Evolutionary conservation across 2,797 vertebrate species (phyloP).

Genomic region (Chiropotes sagulatus): DNA sequence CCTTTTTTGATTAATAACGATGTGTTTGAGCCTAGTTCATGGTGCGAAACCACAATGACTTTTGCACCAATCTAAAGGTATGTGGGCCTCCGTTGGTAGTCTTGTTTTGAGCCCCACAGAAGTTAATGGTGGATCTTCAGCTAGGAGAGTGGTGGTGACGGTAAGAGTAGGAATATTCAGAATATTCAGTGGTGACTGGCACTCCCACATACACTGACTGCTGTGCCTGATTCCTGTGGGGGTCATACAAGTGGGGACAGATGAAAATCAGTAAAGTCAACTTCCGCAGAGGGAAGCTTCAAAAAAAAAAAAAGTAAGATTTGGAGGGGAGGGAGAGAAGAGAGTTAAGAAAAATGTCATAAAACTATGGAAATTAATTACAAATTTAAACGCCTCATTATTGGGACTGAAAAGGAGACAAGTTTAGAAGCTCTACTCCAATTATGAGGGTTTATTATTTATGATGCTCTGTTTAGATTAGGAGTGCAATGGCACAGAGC

Average conservation of each 20-base stretch:
- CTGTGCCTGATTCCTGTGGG: background rate
- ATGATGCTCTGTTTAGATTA: background rate
- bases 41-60: background rate
- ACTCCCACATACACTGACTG: too few species aligned
- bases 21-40: background rate
- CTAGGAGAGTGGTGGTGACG: background rate
- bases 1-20: background rate
- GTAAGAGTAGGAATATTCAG: background rate
- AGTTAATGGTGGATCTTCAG: background rate
- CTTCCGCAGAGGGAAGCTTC: background rate
- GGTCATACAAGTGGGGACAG: background rate
- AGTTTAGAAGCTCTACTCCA: background rate
- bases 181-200: background rate
- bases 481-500: background rate
- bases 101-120: background rate
- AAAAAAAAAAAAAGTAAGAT: background rate
- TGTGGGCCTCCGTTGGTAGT: background rate
- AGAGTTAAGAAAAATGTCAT: background rate
- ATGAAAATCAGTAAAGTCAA: background rate
- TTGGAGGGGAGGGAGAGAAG: background rate
- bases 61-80: background rate
- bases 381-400: background rate
- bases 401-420: conserved; percentile 19
- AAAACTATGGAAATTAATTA: background rate
- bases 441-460: background rate